Percentiles rank a stretch among this genome's conserved stretches.
Evolutionary conservation across 2,113 vertebrate genomes (phyloP).

Genomic region (Petromus typicus): DNA sequence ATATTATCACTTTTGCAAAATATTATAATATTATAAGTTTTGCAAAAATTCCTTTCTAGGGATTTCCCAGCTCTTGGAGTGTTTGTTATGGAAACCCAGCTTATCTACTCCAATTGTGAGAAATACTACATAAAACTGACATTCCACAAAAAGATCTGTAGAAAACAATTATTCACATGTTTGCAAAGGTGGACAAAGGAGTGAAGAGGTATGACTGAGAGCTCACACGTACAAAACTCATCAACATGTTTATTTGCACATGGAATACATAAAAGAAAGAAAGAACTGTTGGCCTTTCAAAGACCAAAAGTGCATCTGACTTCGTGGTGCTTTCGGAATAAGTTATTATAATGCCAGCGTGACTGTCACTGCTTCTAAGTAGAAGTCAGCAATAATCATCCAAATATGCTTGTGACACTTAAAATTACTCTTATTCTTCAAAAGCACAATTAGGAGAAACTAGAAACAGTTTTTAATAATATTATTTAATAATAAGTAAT

Average conservation of each 20-base stretch:
- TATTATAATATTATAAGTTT: background rate
- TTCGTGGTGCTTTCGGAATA: background rate
- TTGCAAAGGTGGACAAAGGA: background rate
- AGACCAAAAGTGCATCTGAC: background rate
- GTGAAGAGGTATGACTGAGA: fast-evolving
- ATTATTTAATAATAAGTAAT: background rate
- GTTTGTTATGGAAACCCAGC: background rate
- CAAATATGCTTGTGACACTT: background rate
- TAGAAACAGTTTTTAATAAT: background rate
- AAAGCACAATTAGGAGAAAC: background rate
- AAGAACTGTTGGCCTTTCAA: background rate
- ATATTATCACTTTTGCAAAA: background rate
- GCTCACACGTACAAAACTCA: background rate
- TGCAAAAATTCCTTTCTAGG: background rate
- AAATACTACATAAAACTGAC: background rate
- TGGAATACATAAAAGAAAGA: background rate
- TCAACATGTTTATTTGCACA: no score
- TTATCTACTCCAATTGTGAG: background rate
- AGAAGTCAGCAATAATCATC: background rate
- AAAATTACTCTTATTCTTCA: background rate
- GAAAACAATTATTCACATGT: background rate
- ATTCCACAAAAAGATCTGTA: background rate
- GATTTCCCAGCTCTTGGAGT: background rate
- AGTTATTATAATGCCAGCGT: background rate
- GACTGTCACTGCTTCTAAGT: slow-evolving; percentile 3